Conservation (phyloP, 2,113 vertebrate species). For the Gracilinanus agilis region DNA sequence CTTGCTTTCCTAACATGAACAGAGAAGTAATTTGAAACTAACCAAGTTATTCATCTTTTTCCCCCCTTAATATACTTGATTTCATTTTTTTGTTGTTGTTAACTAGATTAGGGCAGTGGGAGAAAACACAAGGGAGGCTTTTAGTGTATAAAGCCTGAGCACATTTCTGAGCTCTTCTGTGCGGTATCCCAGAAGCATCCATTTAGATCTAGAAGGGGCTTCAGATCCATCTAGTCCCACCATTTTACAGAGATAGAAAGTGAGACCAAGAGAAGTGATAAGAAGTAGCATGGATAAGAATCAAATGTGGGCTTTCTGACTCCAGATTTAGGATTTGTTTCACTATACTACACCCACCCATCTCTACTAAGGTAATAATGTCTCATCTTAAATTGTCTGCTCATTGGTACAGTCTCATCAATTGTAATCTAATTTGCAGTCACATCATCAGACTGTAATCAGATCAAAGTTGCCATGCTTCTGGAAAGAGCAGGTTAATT, state of each 20-base stretch:
- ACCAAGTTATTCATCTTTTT: background rate
- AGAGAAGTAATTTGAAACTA: conserved; percentile 1
- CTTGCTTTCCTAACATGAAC: conserved; percentile 4
- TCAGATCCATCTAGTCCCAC: background rate
- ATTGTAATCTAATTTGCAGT: background rate
- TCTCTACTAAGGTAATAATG: background rate
- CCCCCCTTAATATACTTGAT: background rate
- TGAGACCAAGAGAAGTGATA: background rate
- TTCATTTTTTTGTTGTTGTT: conserved; percentile 2
- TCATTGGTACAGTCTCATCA: background rate
- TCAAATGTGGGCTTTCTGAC: background rate
- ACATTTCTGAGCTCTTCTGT: background rate
- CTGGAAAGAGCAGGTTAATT: background rate
- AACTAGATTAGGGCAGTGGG: background rate
- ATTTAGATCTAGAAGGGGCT: background rate
- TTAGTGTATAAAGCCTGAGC: background rate
- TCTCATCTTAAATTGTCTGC: background rate
- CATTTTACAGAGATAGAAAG: background rate
- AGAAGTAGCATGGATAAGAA: background rate
- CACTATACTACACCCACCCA: background rate
- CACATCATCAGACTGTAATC: too few species aligned
- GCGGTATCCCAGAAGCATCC: background rate
- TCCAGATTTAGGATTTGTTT: background rate
- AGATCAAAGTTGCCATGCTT: background rate
- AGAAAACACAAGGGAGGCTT: background rate